Percentiles rank a stretch among this genome's conserved stretches.
These are phyloP conservation scores for Lipophrys pholis DNA, from an alignment of 2,113 vertebrate species.

Conservation along the genomic window DNA sequence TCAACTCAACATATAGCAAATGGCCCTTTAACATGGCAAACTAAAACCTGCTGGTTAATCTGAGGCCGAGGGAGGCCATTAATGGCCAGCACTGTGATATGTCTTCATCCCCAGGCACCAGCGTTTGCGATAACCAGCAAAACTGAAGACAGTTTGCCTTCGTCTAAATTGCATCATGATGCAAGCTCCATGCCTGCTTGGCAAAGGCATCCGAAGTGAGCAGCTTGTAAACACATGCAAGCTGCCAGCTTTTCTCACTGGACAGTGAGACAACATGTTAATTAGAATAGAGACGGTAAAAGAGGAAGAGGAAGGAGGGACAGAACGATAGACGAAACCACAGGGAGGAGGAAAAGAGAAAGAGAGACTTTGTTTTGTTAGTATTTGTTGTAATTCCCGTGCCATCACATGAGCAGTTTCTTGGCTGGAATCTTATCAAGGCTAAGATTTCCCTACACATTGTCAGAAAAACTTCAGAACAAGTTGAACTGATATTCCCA, in stretches of 20 bases:
- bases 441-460: not conserved
- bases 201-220: constrained; percentile 56
- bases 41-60: not conserved
- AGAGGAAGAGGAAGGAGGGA: constrained; percentile 12
- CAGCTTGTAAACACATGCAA: constrained; percentile 61
- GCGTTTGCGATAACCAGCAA: constrained; percentile 1
- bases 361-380: constrained; percentile 3
- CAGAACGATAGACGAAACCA: constrained; percentile 12
- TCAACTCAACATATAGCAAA: too few relatives aligned
- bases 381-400: constrained; percentile 13
- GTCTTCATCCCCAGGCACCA: not conserved
- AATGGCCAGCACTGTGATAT: not conserved
- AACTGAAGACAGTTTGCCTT: not conserved
- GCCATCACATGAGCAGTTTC: constrained; percentile 1
- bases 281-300: constrained; percentile 51
- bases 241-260: constrained; percentile 57
- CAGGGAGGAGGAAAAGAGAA: not conserved
- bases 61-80: not conserved
- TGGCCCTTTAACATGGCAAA: too few relatives aligned
- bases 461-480: constrained; percentile 19
- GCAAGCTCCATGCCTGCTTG: constrained; percentile 40
- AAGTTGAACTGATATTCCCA: constrained; percentile 11
- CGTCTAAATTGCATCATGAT: constrained; percentile 23
- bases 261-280: constrained; percentile 61
- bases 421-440: not conserved